Conservation (phyloP, 2,888 invertebrate genomes). For the Reticulitermes lucifugus region DNA sequence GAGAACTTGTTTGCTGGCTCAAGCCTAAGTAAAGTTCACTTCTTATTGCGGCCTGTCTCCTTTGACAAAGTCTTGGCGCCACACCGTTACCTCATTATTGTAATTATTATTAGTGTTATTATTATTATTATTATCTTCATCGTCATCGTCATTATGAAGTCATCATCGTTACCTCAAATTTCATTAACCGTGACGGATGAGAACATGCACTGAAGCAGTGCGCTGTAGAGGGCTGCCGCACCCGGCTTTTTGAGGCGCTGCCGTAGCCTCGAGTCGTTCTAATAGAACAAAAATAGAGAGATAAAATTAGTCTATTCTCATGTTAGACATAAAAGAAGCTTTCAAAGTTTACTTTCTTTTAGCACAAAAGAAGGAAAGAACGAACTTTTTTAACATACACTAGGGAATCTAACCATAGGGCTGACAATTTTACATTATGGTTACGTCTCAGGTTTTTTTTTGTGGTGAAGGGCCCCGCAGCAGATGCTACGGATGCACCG, state of each 20-base stretch:
- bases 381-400: no score
- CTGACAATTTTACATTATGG: no score
- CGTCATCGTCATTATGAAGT: background rate
- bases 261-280: background rate
- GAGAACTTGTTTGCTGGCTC: background rate
- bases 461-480: no score
- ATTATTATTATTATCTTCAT: background rate
- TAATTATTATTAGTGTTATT: background rate
- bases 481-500: no score
- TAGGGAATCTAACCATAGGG: no score
- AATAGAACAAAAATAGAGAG: background rate
- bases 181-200: background rate
- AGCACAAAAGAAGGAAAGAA: background rate
- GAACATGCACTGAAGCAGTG: background rate
- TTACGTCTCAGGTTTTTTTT: no score
- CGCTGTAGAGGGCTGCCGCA: background rate
- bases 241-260: background rate
- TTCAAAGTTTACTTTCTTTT: background rate
- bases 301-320: background rate
- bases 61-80: background rate
- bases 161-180: background rate
- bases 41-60: background rate
- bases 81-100: background rate
- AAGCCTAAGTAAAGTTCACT: background rate
- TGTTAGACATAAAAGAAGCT: background rate